Conservation (phyloP, 2,888 invertebrate species). For the Thecocarcelia acutangulata region DNA sequence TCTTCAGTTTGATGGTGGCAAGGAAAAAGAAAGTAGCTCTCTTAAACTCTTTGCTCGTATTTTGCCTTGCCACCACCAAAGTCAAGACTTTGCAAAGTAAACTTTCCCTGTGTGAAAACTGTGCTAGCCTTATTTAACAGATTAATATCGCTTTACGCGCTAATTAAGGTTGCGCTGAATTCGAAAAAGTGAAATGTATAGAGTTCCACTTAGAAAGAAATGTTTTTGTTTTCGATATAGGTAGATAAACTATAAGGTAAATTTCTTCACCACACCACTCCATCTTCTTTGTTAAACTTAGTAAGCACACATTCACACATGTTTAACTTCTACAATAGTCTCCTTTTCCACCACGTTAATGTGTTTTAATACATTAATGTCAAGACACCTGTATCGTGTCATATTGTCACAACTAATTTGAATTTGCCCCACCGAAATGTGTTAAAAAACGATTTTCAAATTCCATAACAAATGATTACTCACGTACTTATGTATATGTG, state of each 20-base stretch:
- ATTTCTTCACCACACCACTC: not conserved
- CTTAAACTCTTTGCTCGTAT: too few species aligned
- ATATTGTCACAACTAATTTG: constrained; percentile 32
- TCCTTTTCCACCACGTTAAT: constrained; percentile 2
- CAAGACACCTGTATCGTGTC: constrained; percentile 35
- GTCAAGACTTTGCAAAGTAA: too few species aligned
- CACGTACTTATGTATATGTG: not conserved
- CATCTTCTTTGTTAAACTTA: not conserved
- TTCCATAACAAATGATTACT: constrained; percentile 29
- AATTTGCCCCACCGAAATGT: constrained; percentile 7
- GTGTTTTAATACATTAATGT: constrained; percentile 28
- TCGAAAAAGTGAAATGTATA: too few species aligned
- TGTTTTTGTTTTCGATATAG: too few species aligned
- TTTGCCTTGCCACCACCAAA: too few species aligned
- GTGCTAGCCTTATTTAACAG: too few species aligned
- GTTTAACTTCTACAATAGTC: not conserved
- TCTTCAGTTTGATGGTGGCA: too few species aligned
- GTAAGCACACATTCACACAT: not conserved
- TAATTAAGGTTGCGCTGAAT: too few species aligned
- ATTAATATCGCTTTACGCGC: too few species aligned
- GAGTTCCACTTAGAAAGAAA: not conserved
- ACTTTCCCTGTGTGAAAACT: too few species aligned
- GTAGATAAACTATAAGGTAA: too few species aligned
- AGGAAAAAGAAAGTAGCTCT: too few species aligned
- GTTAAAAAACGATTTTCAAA: constrained; percentile 16